Base-by-base conservation (phyloP, 2,888 invertebrate species). In the Venustoraphidia nigricollis region DNA sequence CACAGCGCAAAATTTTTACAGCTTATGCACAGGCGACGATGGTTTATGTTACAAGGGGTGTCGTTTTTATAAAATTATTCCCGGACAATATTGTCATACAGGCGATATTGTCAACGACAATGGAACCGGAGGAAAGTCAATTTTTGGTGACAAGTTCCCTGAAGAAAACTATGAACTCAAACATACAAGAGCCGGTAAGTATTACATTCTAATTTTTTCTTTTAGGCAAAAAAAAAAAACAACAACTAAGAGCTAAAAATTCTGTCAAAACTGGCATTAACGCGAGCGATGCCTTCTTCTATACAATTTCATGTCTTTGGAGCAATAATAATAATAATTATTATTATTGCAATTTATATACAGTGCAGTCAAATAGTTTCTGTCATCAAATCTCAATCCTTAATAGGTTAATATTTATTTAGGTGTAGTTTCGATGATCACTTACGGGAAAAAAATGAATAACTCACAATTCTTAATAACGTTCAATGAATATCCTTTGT, bases 381-480 rank as follows among this genome's bases (percentile, higher is more conserved):
- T 4, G 17, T 4, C 4, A 17, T 17, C 17, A 17, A 17, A 17
- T 17, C 17, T 17, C 17, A 17, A 17, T 34, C 37, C 10, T 14
- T 39, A 13, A 51, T 39, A 47, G 9, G 53, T 55, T 44, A 13
- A n/a, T 47, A 35, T 53, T 44, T 44, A 51, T 54, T 41, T 53
- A 64, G 67, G 67, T 46, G 60, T 72, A 34, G 51, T 73, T 45
- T 72, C 73, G 4, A 70, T 67, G 63, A 62, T 61, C 50, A 60
- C 62, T 38, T 55, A 64, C 8, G 61, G 62, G 9, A 58, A 59
- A 42, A 59, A 64, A 41, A 58, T 57, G n/a, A 69, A 68, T 51
- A 67, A 70, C 53, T 73, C 73, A 0, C 69, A 68, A 57, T 75
- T 74, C 56, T 67, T 66, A 56, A 65, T 75, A 45, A 70, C 71